Base-by-base conservation (phyloP, 2,888 invertebrate species). In the Ditylenchus weischeri region DNA sequence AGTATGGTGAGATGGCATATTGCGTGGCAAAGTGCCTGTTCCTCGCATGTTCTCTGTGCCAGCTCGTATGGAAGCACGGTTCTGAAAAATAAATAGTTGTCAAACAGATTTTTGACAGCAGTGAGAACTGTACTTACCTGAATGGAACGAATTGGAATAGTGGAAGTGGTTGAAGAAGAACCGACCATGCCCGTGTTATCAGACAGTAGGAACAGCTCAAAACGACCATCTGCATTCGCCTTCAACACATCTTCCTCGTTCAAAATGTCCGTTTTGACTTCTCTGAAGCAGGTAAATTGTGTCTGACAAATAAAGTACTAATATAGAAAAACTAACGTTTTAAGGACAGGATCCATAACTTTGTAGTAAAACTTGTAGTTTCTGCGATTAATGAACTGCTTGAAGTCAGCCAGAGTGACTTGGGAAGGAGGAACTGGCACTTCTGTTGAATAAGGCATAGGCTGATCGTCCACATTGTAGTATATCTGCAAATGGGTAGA, bases 201-300 rank as follows among this genome's bases (percentile, higher is more conserved):
- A 18, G 68, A 57, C 15, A 67, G 61, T 29, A 73, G 43, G 35
- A 72, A 70, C 43, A 73, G 49, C 19, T 60, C 50, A 61, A 65
- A 76, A 21, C 57, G 69, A 18, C 68, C 73, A 21, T 69, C 54
- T 36, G 50, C 11, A 38, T 57, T 63, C 21, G 75, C 72, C 54
- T 62, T 48, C 29, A 73, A 62, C 7, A 61, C 19, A 19, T 48
- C 66, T 21, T 73, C 36, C 21, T 73, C 73, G 35, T 76, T 66
- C 6, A 38, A 49, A 15, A 73, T 73, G 36, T 73, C 76, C 36
- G 61, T 64, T 57, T 76, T 73, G 13, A 75, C 72, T 48, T 76
- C 75, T 3, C 65, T 74, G 19, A 61, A 70, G 15, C 18, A 23
- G 10, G 13, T 23, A 19, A 58, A 43, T 43, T n/a, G 1, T 13